Percentiles rank a stretch among this genome's conserved stretches.
Conservation (phyloP, 2,113 vertebrate genomes). For the Megaceryle maxima region DNA sequence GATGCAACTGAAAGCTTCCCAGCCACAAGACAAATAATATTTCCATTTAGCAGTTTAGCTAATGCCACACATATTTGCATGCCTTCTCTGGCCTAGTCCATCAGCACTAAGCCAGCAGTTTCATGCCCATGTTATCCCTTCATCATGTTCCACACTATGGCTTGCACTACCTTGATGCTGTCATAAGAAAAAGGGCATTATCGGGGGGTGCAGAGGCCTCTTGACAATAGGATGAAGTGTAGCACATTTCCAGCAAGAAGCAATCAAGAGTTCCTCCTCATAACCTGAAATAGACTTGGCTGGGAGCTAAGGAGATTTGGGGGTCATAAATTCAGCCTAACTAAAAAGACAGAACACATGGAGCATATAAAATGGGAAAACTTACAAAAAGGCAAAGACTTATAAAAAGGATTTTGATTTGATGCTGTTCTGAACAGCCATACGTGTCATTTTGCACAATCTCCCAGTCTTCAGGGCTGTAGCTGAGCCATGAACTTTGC, state of each 20-base stretch:
- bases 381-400: background rate
- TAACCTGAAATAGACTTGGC: background rate
- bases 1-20: background rate
- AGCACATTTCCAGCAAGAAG: background rate
- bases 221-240: background rate
- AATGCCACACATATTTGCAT: background rate
- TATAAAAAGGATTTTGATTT: background rate
- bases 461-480: background rate
- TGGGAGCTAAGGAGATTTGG: background rate
- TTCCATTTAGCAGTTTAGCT: background rate
- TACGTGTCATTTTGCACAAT: background rate
- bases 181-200: background rate
- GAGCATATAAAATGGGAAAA: background rate
- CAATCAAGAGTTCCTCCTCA: background rate
- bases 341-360: background rate
- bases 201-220: background rate
- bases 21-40: background rate
- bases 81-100: background rate
- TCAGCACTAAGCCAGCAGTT: background rate
- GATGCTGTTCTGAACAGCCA: background rate
- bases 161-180: background rate
- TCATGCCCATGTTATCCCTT: background rate
- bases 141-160: background rate
- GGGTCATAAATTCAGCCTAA: background rate
- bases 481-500: background rate